Evolutionary conservation across 2,888 invertebrate species (phyloP), one percentile per base, ranked within the genome.

Genomic region (Orthosia cruda): DNA sequence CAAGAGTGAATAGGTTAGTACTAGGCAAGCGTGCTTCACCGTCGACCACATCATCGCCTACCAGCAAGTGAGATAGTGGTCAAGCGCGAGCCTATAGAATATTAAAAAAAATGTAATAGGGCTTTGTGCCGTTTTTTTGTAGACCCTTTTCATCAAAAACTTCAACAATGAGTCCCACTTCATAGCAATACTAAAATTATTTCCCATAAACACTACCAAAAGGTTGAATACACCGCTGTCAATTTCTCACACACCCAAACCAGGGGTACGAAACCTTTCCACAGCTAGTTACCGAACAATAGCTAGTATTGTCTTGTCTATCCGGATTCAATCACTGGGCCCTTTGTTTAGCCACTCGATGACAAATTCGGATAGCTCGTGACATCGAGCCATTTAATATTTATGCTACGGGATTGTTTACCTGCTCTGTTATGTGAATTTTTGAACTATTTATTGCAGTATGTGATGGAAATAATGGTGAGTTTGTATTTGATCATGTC

Each of bases 281-380:
- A 57, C 71, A 26, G 72, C 68, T 86, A 76, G 81, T 86, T 80
- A 75, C 16, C 54, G 77, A 81, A 87, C 86, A 87, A 89, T 89
- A 83, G 87, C 40, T 67, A 75, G 85, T 82, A 84, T 89, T 90
- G 91, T 92, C 88, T 89, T 73, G 81, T 88, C 86, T 89, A 88
- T 87, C 89, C 84, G 87, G 88, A 90, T 91, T 90, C 91, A 92
- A 93, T 92, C 92, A 91, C 80, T 72, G 77, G 61, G 65, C 70
- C 90, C 87, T 90, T 92, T 92, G 92, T 92, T 90, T 89, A 89
- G 86, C 86, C 87, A 87, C 87, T 90, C 88, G 88, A 90, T 91
- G 92, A 91, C 92, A 91, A 91, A 91, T 92, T 90, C 78, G 76
- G 66, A 77, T 80, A 72, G 76, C 57, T 78, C 47, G 57, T 85